phyloP scores from a whole-genome alignment of 2,888 invertebrate genomes.

The Diarsia mendica region DNA sequence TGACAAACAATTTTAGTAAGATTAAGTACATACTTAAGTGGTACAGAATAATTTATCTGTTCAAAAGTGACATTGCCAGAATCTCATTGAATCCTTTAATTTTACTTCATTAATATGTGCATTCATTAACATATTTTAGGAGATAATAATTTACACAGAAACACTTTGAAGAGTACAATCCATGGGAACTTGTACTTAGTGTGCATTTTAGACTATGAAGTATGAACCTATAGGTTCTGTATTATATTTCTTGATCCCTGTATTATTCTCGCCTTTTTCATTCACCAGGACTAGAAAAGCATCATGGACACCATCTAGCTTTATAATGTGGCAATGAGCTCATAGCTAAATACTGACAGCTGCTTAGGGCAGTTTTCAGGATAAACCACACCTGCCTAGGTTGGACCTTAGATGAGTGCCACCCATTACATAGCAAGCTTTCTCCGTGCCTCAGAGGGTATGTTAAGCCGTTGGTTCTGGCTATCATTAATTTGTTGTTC shows the following conservation, averaged over 20 bases:
- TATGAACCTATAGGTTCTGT: not conserved
- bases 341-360: not conserved
- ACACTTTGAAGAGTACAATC: not conserved
- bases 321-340: not conserved
- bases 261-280: not conserved
- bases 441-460: rapidly evolving
- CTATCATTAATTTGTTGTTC: not conserved
- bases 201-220: not conserved
- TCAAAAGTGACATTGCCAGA: constrained; percentile 4
- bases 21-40: constrained; percentile 2
- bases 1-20: not conserved
- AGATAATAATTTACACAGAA: not conserved
- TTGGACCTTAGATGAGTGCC: not conserved
- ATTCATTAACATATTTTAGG: constrained; percentile 33
- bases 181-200: not conserved
- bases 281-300: not conserved
- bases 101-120: constrained; percentile 25
- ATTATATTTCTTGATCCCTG: not conserved
- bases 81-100: constrained; percentile 9
- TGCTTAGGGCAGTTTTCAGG: not conserved
- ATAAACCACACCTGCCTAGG: not conserved
- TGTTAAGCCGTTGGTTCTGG: not conserved
- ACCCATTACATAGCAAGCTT: not conserved
- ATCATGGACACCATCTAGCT: not conserved
- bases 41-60: constrained; percentile 6